These are phyloP conservation scores for Microcaecilia unicolor DNA, from an alignment of 2,797 vertebrate genomes.

Conservation along the genomic window DNA sequence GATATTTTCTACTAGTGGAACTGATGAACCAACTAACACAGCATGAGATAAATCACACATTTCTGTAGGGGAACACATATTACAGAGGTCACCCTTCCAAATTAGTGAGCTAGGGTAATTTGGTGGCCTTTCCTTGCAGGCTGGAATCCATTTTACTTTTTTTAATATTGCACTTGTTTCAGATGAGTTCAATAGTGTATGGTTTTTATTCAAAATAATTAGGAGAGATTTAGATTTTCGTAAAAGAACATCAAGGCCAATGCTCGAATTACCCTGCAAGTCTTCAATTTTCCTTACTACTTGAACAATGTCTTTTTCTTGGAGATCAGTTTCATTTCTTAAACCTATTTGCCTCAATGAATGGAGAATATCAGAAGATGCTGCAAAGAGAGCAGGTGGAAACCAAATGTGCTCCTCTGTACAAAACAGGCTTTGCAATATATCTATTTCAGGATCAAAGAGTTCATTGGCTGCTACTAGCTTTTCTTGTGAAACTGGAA, in stretches of 20 bases:
- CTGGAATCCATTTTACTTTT: constrained; percentile 89
- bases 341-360: constrained; percentile 91
- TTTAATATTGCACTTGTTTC: constrained; percentile 73
- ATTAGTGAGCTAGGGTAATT: constrained; percentile 90
- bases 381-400: constrained; percentile 70
- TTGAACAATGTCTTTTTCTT: constrained; percentile 78
- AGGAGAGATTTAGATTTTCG: constrained; percentile 88
- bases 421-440: constrained; percentile 84
- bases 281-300: constrained; percentile 86
- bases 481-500: constrained; percentile 64
- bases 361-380: constrained; percentile 84
- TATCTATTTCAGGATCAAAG: constrained; percentile 86
- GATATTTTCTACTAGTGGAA: constrained; percentile 83
- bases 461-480: constrained; percentile 72
- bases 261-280: constrained; percentile 56
- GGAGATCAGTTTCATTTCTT: constrained; percentile 81
- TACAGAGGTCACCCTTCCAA: constrained; percentile 82
- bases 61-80: constrained; percentile 77
- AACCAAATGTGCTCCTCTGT: constrained; percentile 81
- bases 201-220: constrained; percentile 82
- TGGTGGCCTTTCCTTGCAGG: constrained; percentile 84
- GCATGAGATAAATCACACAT: constrained; percentile 87
- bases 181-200: constrained; percentile 71
- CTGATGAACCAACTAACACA: constrained; percentile 86
- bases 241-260: constrained; percentile 59